Evolutionary conservation across 2,797 vertebrate species (phyloP).

Genomic region (Lates japonicus): DNA sequence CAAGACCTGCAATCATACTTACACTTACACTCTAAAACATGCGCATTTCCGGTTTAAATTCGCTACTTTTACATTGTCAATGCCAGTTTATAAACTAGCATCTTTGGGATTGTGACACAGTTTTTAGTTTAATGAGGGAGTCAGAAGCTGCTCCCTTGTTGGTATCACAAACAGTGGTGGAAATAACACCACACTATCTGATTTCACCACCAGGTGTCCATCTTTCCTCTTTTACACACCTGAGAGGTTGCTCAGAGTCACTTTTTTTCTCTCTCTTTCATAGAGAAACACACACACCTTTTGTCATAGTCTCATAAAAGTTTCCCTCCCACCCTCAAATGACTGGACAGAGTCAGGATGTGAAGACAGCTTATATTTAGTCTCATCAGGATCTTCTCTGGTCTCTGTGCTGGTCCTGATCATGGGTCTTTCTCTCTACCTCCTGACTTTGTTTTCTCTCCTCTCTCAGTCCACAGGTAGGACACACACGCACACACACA

Average conservation of each 20-base stretch:
- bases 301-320: constrained; percentile 23
- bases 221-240: constrained; percentile 20
- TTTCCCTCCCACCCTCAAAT: constrained; percentile 53
- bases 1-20: no score
- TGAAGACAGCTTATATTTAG: constrained; percentile 49
- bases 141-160: background rate
- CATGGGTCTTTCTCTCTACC: constrained; percentile 79
- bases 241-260: constrained; percentile 10
- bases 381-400: constrained; percentile 42
- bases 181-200: background rate
- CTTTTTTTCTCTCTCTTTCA: background rate
- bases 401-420: constrained; percentile 51
- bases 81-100: background rate
- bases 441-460: constrained; percentile 70
- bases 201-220: constrained; percentile 52
- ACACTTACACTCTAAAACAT: no score
- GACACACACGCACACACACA: constrained; percentile 36
- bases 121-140: background rate
- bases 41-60: background rate
- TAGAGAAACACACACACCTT: constrained; percentile 34
- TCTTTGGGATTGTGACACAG: background rate
- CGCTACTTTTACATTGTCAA: background rate
- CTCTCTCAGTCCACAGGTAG: constrained; percentile 81
- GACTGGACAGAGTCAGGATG: constrained; percentile 50
- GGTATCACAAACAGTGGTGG: no score